Base-by-base conservation (phyloP, 35 echinoderm and acorn worm species). In the Lytechinus variegatus region DNA sequence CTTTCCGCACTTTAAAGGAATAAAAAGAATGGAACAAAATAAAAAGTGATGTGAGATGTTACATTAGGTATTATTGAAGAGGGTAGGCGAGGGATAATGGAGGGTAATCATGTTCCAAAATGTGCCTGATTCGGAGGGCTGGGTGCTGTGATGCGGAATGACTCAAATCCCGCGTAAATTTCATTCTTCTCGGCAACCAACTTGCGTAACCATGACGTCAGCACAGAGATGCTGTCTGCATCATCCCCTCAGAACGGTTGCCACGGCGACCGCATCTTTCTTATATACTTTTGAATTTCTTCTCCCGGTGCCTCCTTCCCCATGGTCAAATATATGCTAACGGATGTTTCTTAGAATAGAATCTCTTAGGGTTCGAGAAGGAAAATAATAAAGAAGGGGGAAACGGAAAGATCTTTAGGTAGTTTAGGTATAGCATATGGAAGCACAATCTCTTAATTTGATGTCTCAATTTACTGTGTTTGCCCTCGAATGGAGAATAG, bases 151-250 rank as follows among this genome's bases (percentile, higher is more conserved):
- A 79, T 79, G 66, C 66, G 66, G 66, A 79, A 79, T 79, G 66
- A 79, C 16, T 79, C 66, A n/a, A 79, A 79, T 79, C 66, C 66
- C 66, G 14, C 21, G 66, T 24, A 44, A 44, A 79, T 79, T 79
- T 79, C 19, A 79, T 79, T 44, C 19, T 79, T 79, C 66, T n/a
- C 3, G 52, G 88, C 88, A 90, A 54, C 28, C 88, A 90, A 90
- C 52, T 54, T 90, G 88, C 88, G 88, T 90, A 90, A 90, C 88
- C 28, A 90, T 90, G 88, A 90, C 88, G 88, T 90, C 88, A 90
- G 52, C 88, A 28, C 88, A 52, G 27, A 54, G 88, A 90, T 90
- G 88, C 88, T 29, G 52, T 44, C 52, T 90, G 27, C 28, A 90
- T 54, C 28, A 90, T 54, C 88, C n/a, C 52, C 88, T 90, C 88